Conservation (phyloP, 1,140 invertebrate genomes). For the Diachasmimorpha longicaudata region DNA sequence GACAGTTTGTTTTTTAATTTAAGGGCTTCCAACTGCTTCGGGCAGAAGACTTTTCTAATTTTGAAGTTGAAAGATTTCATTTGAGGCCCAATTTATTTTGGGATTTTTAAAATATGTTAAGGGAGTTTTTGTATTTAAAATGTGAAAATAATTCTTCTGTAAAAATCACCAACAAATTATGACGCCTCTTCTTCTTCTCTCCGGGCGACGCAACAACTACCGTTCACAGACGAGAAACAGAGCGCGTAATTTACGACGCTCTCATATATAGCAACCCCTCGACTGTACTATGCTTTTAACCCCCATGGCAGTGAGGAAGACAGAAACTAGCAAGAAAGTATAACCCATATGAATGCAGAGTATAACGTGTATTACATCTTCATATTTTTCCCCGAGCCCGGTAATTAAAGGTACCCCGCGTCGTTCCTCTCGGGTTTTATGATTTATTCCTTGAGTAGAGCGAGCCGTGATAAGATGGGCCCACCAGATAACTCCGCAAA, state of each 20-base stretch:
- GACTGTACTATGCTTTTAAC: background rate
- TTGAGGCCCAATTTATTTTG: too few species aligned
- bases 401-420: slow-evolving; percentile 54
- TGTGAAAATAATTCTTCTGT: too few species aligned
- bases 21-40: background rate
- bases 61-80: too few species aligned
- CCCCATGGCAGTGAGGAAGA: slow-evolving; percentile 1
- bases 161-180: background rate
- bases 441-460: slow-evolving; percentile 42
- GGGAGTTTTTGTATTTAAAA: too few species aligned
- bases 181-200: background rate
- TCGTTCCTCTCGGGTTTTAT: slow-evolving; percentile 33
- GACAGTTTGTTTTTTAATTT: background rate
- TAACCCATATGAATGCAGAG: slow-evolving; percentile 14
- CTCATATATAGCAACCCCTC: background rate
- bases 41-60: too few species aligned
- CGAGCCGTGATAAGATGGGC: slow-evolving; percentile 47
- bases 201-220: slow-evolving; percentile 6
- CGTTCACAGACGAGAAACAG: slow-evolving; percentile 3
- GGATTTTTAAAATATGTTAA: too few species aligned
- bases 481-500: slow-evolving; percentile 37
- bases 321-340: background rate
- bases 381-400: slow-evolving; percentile 50
- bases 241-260: slow-evolving; percentile 15
- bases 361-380: slow-evolving; percentile 52